Conservation (phyloP, 2,888 invertebrate genomes). For the Petrolisthes manimaculis region DNA sequence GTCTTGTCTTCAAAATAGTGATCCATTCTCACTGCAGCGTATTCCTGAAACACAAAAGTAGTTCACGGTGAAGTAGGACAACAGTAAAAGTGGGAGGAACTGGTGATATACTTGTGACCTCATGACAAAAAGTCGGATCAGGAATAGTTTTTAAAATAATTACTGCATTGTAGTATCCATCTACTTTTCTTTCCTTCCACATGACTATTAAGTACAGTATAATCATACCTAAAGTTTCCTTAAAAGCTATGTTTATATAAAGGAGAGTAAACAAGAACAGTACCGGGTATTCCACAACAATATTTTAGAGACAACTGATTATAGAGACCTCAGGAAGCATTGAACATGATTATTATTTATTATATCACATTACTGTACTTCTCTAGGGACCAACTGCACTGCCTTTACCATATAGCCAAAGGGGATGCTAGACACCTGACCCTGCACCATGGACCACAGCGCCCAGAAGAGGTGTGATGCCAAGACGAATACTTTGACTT, state of each 20-base stretch:
- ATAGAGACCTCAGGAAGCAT: background rate
- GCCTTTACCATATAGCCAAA: slow-evolving; percentile 92
- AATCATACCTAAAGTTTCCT: no score
- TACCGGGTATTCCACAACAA: background rate
- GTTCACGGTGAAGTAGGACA: no score
- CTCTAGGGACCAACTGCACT: background rate
- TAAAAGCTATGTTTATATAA: no score
- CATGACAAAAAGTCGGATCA: no score
- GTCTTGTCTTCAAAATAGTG: slow-evolving; percentile 74
- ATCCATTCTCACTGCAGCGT: slow-evolving; percentile 76
- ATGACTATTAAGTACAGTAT: no score
- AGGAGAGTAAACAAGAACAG: background rate
- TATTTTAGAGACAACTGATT: background rate
- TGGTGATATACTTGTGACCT: no score
- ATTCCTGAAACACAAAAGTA: slow-evolving; percentile 74
- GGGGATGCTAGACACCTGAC: slow-evolving; percentile 86
- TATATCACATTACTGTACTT: background rate
- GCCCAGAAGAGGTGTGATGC: slow-evolving; percentile 95
- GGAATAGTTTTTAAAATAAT: no score
- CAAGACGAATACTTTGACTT: slow-evolving; percentile 86
- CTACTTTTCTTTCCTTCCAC: no score
- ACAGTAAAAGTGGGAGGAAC: no score
- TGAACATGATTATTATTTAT: background rate
- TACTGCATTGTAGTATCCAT: no score
- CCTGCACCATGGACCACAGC: slow-evolving; percentile 91